A percentile compares a stretch with the other conserved stretches of the same genome.
Evolutionary conservation across 2,797 vertebrate species (phyloP).

Genomic region (Ctenopoma multispine): DNA sequence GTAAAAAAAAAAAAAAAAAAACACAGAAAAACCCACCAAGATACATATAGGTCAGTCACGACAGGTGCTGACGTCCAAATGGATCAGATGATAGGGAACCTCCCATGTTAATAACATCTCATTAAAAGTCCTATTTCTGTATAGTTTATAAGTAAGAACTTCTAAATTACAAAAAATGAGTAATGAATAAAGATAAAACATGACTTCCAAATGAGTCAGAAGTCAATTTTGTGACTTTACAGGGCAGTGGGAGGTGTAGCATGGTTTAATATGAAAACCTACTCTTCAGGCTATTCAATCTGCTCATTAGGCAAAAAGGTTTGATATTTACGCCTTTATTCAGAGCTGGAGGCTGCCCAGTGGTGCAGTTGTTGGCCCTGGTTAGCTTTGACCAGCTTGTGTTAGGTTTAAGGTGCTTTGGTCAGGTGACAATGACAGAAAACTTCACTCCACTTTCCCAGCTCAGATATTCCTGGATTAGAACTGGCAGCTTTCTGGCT

Average conservation of each 20-base stretch:
- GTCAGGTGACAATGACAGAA: neutral
- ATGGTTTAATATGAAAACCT: neutral
- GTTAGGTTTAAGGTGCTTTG: neutral
- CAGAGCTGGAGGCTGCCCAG: neutral
- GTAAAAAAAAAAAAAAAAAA: neutral
- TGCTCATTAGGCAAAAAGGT: neutral
- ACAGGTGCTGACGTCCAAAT: neutral
- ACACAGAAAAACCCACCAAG: neutral
- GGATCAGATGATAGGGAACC: neutral
- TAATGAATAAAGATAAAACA: neutral
- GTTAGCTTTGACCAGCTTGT: neutral
- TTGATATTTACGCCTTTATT: neutral
- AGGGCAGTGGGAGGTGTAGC: no score
- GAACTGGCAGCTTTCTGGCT: constrained; percentile 14
- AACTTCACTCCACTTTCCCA: constrained; percentile 29
- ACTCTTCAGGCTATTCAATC: neutral
- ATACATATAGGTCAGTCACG: neutral
- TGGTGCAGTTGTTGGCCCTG: no score
- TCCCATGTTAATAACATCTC: neutral
- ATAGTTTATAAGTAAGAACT: neutral
- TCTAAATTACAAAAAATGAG: neutral
- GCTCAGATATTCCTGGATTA: constrained; percentile 28
- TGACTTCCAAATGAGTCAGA: no score
- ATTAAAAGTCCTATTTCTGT: neutral
- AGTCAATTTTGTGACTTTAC: no score